Evolutionary conservation across 2,797 vertebrate species (phyloP), one percentile per base, ranked within the genome.

Genomic region (Hypotaenidia philippensis): DNA sequence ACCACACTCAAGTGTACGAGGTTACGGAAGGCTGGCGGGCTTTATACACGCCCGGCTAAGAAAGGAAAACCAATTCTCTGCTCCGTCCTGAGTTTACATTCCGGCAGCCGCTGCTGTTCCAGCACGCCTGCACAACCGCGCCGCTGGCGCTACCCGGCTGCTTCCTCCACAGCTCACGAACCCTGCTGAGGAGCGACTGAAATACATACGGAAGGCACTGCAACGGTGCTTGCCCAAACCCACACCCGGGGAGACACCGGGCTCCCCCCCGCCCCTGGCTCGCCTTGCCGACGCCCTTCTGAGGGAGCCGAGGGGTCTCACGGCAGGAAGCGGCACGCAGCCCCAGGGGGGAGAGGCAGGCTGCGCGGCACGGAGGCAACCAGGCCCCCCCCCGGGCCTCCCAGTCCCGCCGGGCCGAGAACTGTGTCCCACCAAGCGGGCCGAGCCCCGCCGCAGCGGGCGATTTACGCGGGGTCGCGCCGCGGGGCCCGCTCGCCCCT

Each of bases 181-280:
- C 2, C 40, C 49, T 3, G 8, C 2, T 2, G 25, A 61, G 68
- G 38, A 56, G 11, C 0, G n/a, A 53, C 34, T 19, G 56, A 76
- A 87, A 72, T 4, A 47, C 44, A 36, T n/a, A 44, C 0, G 50
- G 25, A 19, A 71, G 4, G 5, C 29, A 6, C 57, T 23, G 19
- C 14, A 75, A 44, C 4, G 17, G 10, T 66, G 64, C 75, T 57
- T 18, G 13, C 40, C 40, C 70, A 26, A 32, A n/a, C 17, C 41
- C 64, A 2, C 3, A 1, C 0, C 27, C 18, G 1, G 22, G 25
- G 13, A 49, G 20, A 15, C 71, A 25, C 14, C 4, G 10, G 50
- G 26, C 23, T 49, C 45, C 45, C 44, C 45, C 38, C 22, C 25
- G 41, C 20, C 7, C 4, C 27, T 8, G 12, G 8, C 77, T 5